Evolutionary conservation across 2,888 invertebrate species (phyloP).

Genomic region (Chrysolina americana): DNA sequence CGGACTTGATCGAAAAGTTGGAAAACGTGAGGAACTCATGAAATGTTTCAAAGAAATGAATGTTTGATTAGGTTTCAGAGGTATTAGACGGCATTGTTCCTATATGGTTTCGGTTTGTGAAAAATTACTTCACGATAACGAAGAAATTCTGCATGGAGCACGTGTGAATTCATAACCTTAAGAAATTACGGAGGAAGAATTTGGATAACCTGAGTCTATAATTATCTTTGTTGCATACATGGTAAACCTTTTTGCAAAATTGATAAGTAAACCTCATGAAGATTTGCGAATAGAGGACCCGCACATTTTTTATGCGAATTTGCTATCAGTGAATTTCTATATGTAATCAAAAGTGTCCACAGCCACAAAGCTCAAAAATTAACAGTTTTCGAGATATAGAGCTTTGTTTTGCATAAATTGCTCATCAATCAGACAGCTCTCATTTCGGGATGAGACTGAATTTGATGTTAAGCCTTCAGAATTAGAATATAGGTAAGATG

Average conservation of each 20-base stretch:
- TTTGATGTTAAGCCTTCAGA: too few species aligned
- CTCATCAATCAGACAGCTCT: too few species aligned
- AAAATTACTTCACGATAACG: neutral
- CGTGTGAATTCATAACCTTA: slow-evolving; percentile 15
- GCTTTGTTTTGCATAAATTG: too few species aligned
- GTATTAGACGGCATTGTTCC: neutral
- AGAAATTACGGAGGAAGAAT: slow-evolving; percentile 29
- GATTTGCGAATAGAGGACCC: neutral
- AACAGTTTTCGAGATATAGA: too few species aligned
- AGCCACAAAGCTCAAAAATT: too few species aligned
- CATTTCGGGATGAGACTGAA: too few species aligned
- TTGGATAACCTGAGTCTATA: slow-evolving; percentile 26
- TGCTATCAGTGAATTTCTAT: too few species aligned
- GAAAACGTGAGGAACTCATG: neutral
- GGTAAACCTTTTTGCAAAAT: slow-evolving; percentile 32
- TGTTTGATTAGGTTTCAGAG: slow-evolving; percentile 4
- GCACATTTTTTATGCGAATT: too few species aligned
- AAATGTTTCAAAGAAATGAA: slow-evolving; percentile 1
- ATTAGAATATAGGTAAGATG: too few species aligned
- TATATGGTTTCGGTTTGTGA: slow-evolving; percentile 6
- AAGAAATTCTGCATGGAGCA: neutral
- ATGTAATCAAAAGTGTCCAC: neutral
- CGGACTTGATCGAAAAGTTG: slow-evolving; percentile 1
- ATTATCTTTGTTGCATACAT: slow-evolving; percentile 29
- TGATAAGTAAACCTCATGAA: neutral